Base-by-base conservation (phyloP, 2,113 vertebrate species). In the Oryzias woworae region DNA sequence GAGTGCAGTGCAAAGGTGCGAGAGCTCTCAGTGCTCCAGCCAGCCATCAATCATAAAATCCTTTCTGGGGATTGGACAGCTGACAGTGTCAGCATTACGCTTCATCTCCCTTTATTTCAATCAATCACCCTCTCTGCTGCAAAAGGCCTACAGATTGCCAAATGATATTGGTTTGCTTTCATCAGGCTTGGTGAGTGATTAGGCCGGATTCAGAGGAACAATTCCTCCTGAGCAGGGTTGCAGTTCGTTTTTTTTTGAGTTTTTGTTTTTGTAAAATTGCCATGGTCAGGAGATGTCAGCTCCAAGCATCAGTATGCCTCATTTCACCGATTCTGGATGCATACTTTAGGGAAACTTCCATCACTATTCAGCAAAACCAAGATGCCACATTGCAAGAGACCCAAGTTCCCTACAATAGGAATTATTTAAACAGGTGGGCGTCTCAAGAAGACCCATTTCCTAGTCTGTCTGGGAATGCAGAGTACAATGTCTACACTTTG, bases 41-140 rank as follows among this genome's bases (percentile, higher is more conserved):
- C 62, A 49, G 54, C 57, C 84, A 84, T 90, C 85, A 80, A 87
- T 90, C 88, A 90, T 84, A 87, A 87, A 88, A 88, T 85, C 85
- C 86, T 88, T 90, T 88, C 81, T 75, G 71, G 66, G 75, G 86
- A 88, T 83, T 90, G 88, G 86, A 83, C 84, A 85, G 80, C 82
- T 87, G 86, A 90, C 86, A 80, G 75, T 76, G 82, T 82, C 66
- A 50, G 72, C 83, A 84, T 87, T 85, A 85, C 62, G 67, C 86
- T 69, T 84, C 53, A 79, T 87, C 85, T 85, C 75, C 71, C 73
- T 81, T 81, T 78, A 86, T 90, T 86, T 81, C 77, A 53, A 88
- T 90, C 86, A 81, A 86, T 88, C 86, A 83, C 24, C 61, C 65
- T 65, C 46, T 46, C 58, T 3, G 16, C 73, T 41, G 81, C 73